Evolutionary conservation across 2,888 invertebrate genomes (phyloP), one percentile per base, ranked within the genome.

Genomic region (Drosophila paucipuncta): DNA sequence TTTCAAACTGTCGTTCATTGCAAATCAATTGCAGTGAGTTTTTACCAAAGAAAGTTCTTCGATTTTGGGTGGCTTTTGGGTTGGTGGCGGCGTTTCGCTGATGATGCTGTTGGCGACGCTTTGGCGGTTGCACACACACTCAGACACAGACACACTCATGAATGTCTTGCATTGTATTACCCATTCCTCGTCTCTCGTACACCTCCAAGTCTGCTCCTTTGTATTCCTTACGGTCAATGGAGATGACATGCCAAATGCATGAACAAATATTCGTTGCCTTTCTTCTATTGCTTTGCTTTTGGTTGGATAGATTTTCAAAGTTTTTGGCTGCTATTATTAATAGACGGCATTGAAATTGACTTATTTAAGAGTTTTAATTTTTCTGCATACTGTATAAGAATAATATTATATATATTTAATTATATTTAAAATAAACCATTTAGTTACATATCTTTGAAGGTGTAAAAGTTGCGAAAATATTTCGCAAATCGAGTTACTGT

Each of bases 11-110:
- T 57, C 53, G 47, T 71, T 84, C 82, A 85, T 73, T 87, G 85
- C 88, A 87, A 84, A 84, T 89, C 90, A 87, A 89, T 89, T 80
- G 69, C 80, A 89, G 76, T 80, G 74, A 78, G 89, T 77, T 82
- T 87, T 73, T 80, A 68, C 72, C 54, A 55, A 72, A 80, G 78
- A 83, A 61, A 33, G 11, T 70, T 77, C 67, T 43, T 63, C 50
- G 47, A 58, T 69, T 53, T 70, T 65, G 49, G 60, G 4, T 47
- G 50, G 39, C 25, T 35, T 25, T 49, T 28, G 50, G 31, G 33
- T 41, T 52, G 39, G 10, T 35, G 59, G 59, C 28, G 70, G 30
- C 4, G 28, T 30, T 37, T 49, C 35, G 65, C 53, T 81, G 76
- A 62, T 72, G 73, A 68, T 78, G 68, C 68, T 78, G 55, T 53